A percentile compares a stretch with the other conserved stretches of the same genome.
phyloP scores from a whole-genome alignment of 2,797 vertebrate genomes.

The Rhadinocentrus ornatus region DNA sequence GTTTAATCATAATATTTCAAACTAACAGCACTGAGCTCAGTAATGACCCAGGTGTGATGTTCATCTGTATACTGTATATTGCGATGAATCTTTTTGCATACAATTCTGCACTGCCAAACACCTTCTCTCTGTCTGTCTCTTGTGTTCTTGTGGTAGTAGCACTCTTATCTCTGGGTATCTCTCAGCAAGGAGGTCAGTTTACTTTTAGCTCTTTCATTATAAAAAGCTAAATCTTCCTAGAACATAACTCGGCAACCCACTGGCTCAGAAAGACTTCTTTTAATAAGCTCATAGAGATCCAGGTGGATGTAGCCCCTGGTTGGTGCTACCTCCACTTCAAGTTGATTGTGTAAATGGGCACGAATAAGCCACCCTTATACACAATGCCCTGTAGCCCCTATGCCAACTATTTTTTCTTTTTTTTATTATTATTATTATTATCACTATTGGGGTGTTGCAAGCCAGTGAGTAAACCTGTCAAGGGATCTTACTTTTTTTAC shows the following conservation, averaged over 20 bases:
- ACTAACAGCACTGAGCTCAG: slow-evolving; percentile 15
- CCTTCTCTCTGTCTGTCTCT: slow-evolving; percentile 73
- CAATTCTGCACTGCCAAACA: slow-evolving; percentile 83
- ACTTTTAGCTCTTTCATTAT: slow-evolving; percentile 41
- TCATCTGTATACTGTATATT: slow-evolving; percentile 72
- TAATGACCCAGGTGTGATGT: slow-evolving; percentile 68
- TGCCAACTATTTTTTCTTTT: slow-evolving; percentile 44
- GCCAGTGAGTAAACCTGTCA: slow-evolving; percentile 32
- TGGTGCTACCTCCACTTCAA: slow-evolving; percentile 29
- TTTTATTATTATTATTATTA: slow-evolving; percentile 49
- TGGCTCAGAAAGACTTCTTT: slow-evolving; percentile 45
- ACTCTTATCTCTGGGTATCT: slow-evolving; percentile 71
- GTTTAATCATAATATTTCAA: slow-evolving; percentile 1
- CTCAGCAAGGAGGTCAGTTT: slow-evolving; percentile 65
- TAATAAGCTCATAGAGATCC: slow-evolving; percentile 50
- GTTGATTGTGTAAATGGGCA: slow-evolving; percentile 45
- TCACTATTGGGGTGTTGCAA: slow-evolving; percentile 36
- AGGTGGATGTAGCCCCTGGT: slow-evolving; percentile 35
- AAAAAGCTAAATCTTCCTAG: slow-evolving; percentile 5
- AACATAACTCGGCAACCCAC: slow-evolving; percentile 29
- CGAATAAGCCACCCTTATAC: slow-evolving; percentile 25
- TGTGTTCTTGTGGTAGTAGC: slow-evolving; percentile 75
- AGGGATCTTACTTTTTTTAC: background rate
- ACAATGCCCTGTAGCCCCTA: slow-evolving; percentile 41
- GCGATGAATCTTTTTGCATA: slow-evolving; percentile 67